phyloP scores from a whole-genome alignment of 2,113 vertebrate genomes.

The Trichechus manatus region DNA sequence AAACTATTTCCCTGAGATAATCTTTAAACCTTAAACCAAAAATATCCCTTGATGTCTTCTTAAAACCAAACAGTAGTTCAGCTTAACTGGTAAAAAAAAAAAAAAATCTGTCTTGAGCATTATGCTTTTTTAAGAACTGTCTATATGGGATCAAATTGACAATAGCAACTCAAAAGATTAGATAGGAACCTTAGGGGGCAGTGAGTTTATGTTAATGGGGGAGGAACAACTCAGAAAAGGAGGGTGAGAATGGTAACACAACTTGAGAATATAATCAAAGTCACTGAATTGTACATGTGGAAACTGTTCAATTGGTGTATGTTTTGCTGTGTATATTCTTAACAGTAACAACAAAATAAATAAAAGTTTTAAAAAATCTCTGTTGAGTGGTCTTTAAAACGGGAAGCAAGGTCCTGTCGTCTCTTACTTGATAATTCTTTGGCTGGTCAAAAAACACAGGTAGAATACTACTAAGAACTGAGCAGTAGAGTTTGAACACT shows the following conservation, averaged over 20 bases:
- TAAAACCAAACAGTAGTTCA: neutral
- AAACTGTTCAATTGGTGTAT: neutral
- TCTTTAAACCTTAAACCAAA: neutral
- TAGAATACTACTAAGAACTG: slow-evolving; percentile 21
- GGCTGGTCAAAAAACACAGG: neutral
- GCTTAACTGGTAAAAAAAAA: neutral
- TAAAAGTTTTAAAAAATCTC: neutral
- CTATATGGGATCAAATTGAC: neutral
- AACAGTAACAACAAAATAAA: neutral
- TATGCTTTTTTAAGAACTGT: neutral
- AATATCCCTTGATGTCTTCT: neutral
- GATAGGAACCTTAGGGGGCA: neutral
- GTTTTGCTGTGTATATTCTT: no score
- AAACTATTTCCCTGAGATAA: neutral
- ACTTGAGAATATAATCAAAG: neutral
- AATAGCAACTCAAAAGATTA: neutral
- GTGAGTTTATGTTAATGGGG: neutral
- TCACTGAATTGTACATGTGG: neutral
- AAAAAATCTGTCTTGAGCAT: neutral
- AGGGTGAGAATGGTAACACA: neutral
- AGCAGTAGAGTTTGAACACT: neutral
- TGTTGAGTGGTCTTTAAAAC: neutral
- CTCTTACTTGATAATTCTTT: neutral
- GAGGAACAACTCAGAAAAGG: neutral
- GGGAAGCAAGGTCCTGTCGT: neutral